Base-by-base conservation (phyloP, 2,888 invertebrate species). In the Panzeria rudis region DNA sequence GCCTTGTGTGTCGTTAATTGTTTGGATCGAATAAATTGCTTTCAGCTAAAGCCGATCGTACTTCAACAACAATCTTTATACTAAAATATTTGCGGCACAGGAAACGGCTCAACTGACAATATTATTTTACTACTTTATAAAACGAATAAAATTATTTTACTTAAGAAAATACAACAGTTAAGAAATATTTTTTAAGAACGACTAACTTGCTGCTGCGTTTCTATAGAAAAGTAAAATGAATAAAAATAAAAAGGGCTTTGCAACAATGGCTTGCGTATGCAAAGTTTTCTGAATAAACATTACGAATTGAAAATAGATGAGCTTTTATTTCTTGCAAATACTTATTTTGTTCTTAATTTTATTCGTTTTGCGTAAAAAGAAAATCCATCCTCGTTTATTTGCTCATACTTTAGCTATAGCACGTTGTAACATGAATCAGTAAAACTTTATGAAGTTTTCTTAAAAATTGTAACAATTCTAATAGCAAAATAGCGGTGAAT, bases 401-500 rank as follows among this genome's bases (percentile, higher is more conserved):
- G 44, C 4, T 82, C 11, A 9, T 47, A 25, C 41, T 44, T 80
- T 41, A 1, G 9, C 13, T 52, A 7, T 9, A 35, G 47, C 76
- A 76, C 64, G 59, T 66, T 44, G 44, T 41, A 61, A 54, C 13
- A 44, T 9, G 35, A 72, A 68, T 54, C 25, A n/a, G 38, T n/a
- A 47, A 81, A 85, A 75, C 69, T 75, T 79, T 75, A 29, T 61
- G 32, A 79, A 71, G 76, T 64, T 75, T 78, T 78, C 44, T 69
- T 82, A 71, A 82, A 79, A 69, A 61, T 69, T 79, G 59, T 79
- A 71, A 71, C 73, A 73, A 66, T 82, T 84, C 52, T 47, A 44
- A 77, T 73, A 61, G 62, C 38, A 44, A 59, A 41, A 38, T 50
- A 78, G 44, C 35, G 25, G 11, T 20, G 20, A n/a, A 1, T 54